Evolutionary conservation across 2,888 invertebrate species (phyloP), one percentile per base, ranked within the genome.

Genomic region (Clunio marinus): DNA sequence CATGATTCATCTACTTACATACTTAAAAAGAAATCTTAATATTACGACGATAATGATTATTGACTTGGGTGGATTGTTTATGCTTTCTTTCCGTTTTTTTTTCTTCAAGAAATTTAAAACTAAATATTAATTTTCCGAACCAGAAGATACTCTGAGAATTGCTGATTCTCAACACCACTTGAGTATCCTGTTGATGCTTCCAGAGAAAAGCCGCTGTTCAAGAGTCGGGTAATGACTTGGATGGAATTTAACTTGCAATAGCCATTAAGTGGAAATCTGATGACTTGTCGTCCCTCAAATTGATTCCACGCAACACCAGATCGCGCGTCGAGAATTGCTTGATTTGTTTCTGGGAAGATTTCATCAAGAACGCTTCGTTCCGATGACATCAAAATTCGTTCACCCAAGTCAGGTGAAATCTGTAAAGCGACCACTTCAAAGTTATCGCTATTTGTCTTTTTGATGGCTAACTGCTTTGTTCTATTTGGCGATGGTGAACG

Each of bases 241-340:
- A 93, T 86, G n/a, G 91, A 91, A 77, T 91, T 93, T 72, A 93
- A 81, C 79, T 93, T 92, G 81, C 91, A 92, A 79, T 91, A 93
- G 72, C 93, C 92, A 78, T 92, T 93, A 69, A 93, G 80, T 10
- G 92, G 92, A 76, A 91, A 93, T 70, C 93, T 82, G 72, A 92
- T 91, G 35, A 92, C 89, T 80, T 89, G 89, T 67, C 88, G 85
- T 71, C 88, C 85, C 78, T 91, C 92, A 73, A 87, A 84, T 75
- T 89, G 87, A 74, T 89, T 90, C 89, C 91, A 92, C 57, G 89
- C 85, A 51, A 88, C 88, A 22, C 89, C 88, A 28, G 88, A 87
- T 70, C 91, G 83, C 41, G 88, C 86, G 76, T 91, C 90, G 82
- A 91, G 86, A 69, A 89, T 83, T 0, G 90, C 89, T 74, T 91